Evolutionary conservation across 2,113 vertebrate genomes (phyloP), one percentile per base, ranked within the genome.

Genomic region (Phainopepla nitens): DNA sequence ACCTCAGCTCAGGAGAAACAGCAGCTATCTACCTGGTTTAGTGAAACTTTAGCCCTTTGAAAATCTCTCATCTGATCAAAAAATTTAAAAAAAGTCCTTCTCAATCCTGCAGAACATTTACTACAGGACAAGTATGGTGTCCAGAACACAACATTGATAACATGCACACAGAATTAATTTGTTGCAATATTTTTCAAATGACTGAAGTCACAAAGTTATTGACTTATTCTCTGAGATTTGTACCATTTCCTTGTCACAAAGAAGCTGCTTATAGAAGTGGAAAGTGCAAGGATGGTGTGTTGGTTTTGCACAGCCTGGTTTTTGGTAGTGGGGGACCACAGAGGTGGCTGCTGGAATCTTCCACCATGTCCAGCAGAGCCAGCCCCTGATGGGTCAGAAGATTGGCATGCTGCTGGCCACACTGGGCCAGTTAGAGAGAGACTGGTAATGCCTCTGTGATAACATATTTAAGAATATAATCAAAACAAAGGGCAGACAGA

Each of bases 271-370:
- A 24, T 11, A 56, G 57, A 83, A 54, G 12, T 11, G 19, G 29
- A 72, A 79, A 24, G 14, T 35, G 5, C 0, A 2, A 28, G 50
- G 33, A n/a, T n/a, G n/a, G 4, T 29, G 11, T 6, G 19, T 11
- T 64, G 12, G 28, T 53, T 42, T 53, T 6, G 4, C 15, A 29
- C 4, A 3, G 60, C 3, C 15, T 53, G 39, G 20, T 44, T 35
- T 54, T 5, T 35, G 39, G 31, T n/a, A n/a, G n/a, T n/a, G n/a
- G 2, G 6, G 4, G 1, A 5, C 2, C 20, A 42, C 31, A 53
- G 20, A 3, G 5, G 15, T 10, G 10, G 24, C 11, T 44, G 15
- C 39, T 53, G 14, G 60, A 22, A 78, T 11, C 11, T 42, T 35
- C 31, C 20, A 54, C 39, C 60, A 19, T 9, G 8, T 42, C 39